These are phyloP conservation scores for Pristis pectinata DNA, from an alignment of 2,797 vertebrate genomes.

Conservation along the genomic window DNA sequence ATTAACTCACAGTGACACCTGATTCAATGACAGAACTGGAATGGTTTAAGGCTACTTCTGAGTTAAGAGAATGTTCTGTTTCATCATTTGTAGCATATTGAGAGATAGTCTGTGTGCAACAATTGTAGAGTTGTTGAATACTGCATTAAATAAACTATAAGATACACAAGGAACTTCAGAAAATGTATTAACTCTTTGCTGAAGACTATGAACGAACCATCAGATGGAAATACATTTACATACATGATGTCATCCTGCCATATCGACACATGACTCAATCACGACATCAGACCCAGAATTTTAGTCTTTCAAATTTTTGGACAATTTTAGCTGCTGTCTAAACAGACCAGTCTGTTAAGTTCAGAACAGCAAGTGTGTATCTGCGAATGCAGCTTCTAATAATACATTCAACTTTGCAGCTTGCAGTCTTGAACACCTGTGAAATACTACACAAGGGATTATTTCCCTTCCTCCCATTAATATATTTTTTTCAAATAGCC, in stretches of 20 bases:
- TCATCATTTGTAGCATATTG: no score
- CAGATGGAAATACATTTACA: no score
- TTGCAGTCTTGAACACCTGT: not conserved
- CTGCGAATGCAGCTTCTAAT: not conserved
- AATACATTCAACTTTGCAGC: not conserved
- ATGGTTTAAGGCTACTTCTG: no score
- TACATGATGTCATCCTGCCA: no score
- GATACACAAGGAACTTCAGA: no score
- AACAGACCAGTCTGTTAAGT: not conserved
- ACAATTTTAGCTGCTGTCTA: not conserved
- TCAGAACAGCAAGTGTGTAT: not conserved
- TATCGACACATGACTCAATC: not conserved
- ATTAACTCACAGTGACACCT: not conserved
- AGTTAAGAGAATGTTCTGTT: no score
- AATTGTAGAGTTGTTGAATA: no score
- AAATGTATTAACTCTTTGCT: no score
- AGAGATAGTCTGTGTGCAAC: no score
- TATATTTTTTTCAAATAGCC: not conserved
- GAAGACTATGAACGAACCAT: no score
- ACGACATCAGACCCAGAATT: not conserved
- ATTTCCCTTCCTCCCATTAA: not conserved
- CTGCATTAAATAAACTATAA: no score
- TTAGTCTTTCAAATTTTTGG: not conserved
- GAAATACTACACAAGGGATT: not conserved
- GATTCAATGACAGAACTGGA: not conserved